Evolutionary conservation across 2,888 invertebrate species (phyloP).

Genomic region (Orthosia cruda): DNA sequence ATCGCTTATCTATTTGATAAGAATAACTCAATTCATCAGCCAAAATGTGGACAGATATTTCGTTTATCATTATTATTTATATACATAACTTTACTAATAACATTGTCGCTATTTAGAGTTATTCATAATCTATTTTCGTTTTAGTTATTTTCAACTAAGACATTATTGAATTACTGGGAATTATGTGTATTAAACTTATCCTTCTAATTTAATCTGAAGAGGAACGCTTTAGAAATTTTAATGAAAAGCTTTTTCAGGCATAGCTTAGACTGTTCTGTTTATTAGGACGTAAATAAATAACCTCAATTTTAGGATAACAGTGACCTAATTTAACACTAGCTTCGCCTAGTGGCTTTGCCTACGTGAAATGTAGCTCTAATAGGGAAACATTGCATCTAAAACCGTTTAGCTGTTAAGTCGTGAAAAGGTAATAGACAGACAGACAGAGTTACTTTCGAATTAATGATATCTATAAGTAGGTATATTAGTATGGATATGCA

Average conservation of each 20-base stretch:
- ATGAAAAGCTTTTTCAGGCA: conserved; percentile 1
- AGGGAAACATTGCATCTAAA: no score
- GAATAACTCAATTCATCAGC: background rate
- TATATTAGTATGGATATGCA: no score
- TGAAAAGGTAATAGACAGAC: no score
- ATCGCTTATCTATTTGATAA: background rate
- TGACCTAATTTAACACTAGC: no score
- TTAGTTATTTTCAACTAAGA: conserved; percentile 1
- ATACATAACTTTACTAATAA: background rate
- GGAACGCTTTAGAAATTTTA: background rate
- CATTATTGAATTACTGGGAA: conserved; percentile 10
- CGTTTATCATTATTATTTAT: background rate
- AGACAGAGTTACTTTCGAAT: no score
- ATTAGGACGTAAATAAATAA: background rate
- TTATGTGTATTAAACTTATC: background rate
- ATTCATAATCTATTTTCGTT: conserved; percentile 21
- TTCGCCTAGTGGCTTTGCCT: no score
- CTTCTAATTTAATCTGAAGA: background rate
- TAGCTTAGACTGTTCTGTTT: background rate
- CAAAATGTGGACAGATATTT: background rate
- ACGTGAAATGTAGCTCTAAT: no score
- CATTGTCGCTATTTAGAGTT: background rate
- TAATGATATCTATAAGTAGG: no score
- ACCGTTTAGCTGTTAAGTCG: no score
- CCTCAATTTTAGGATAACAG: background rate